These are phyloP conservation scores for Ips nitidus DNA, from an alignment of 1,140 invertebrate genomes.

Conservation along the genomic window DNA sequence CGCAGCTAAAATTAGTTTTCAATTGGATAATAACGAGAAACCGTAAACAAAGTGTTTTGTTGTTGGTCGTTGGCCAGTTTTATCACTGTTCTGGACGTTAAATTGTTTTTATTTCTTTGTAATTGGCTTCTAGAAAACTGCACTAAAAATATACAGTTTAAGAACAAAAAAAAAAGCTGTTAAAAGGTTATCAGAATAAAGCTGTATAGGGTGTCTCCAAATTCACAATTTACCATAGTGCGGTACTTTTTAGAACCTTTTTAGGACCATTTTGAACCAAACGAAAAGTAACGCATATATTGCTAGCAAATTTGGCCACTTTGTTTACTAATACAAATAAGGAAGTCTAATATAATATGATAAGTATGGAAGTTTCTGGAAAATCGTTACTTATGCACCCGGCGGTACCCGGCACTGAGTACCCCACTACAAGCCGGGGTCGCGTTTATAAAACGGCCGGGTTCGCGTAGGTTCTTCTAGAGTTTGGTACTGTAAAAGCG, in stretches of 20 bases:
- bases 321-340: background rate
- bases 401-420: background rate
- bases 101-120: too few relatives aligned
- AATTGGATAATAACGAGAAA: too few relatives aligned
- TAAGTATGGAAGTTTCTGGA: background rate
- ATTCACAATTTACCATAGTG: background rate
- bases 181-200: too few relatives aligned
- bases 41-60: too few relatives aligned
- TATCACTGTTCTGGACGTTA: too few relatives aligned
- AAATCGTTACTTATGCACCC: background rate
- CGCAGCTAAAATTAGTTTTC: too few relatives aligned
- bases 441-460: constrained; percentile 29
- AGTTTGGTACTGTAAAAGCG: constrained; percentile 12
- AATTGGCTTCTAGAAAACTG: too few relatives aligned
- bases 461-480: constrained; percentile 7
- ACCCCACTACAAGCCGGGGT: constrained; percentile 10
- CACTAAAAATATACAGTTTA: too few relatives aligned
- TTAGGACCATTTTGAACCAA: background rate
- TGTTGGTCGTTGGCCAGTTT: too few relatives aligned
- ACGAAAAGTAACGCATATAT: background rate
- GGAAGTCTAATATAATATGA: background rate
- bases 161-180: too few relatives aligned
- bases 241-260: background rate
- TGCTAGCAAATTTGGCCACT: background rate
- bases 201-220: too few relatives aligned